Conservation (phyloP, 2,888 invertebrate species). For the Peribatodes rhomboidaria region DNA sequence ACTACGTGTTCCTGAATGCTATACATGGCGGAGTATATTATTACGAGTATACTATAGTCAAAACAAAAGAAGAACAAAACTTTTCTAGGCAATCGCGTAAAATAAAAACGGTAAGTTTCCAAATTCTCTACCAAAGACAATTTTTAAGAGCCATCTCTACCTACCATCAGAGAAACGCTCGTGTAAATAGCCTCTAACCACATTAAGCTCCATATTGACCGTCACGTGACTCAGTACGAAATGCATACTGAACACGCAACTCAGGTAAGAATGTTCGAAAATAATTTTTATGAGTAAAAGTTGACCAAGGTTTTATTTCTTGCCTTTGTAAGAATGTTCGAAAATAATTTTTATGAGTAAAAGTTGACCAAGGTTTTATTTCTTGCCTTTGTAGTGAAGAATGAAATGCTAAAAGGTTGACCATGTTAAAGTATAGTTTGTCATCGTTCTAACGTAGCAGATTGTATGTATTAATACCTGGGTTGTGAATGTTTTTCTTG, state of each 20-base stretch:
- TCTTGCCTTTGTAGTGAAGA: slow-evolving; percentile 12
- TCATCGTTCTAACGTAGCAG: not conserved
- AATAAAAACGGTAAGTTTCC: not conserved
- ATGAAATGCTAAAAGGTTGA: slow-evolving; percentile 10
- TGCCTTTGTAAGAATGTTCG: slow-evolving; percentile 27
- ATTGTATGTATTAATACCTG: not conserved
- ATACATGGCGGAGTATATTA: no score
- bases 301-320: slow-evolving; percentile 21
- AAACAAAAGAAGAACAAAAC: no score
- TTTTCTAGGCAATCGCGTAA: not conserved
- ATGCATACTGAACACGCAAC: slow-evolving; percentile 33
- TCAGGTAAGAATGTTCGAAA: slow-evolving; percentile 29
- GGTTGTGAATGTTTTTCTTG: no score
- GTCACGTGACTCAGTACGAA: slow-evolving; percentile 31
- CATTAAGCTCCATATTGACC: slow-evolving; percentile 23
- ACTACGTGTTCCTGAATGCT: no score
- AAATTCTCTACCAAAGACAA: not conserved
- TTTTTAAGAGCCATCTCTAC: not conserved
- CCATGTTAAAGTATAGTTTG: not conserved
- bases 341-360: slow-evolving; percentile 33
- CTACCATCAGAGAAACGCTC: not conserved
- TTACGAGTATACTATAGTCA: no score
- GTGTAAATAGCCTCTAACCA: slow-evolving; percentile 14
- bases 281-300: slow-evolving; percentile 31
- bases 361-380: slow-evolving; percentile 20